Conservation (phyloP, 2,113 vertebrate species). For the Cyanoramphus novaezelandiae region DNA sequence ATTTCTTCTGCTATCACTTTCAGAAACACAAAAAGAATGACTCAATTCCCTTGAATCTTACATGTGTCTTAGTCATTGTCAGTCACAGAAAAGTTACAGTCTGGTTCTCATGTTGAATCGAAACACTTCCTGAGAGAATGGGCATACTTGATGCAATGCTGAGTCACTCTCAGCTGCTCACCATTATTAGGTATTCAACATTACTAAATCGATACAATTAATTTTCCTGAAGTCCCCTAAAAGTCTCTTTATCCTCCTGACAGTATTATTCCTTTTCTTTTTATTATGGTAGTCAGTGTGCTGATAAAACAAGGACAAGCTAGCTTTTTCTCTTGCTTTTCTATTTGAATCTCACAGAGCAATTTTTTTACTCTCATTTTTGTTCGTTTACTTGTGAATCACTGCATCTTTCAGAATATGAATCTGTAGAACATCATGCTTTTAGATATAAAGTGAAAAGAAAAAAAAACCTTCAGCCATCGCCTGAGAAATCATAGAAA, state of each 20-base stretch:
- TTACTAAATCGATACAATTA: conserved; percentile 67
- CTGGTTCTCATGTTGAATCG: conserved; percentile 60
- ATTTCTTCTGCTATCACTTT: conserved; percentile 17
- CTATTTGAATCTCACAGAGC: background rate
- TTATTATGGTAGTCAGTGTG: background rate
- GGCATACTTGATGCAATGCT: conserved; percentile 53
- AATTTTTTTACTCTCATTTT: background rate
- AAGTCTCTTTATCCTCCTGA: conserved; percentile 44
- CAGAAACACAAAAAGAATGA: conserved; percentile 62
- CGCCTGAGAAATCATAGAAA: background rate
- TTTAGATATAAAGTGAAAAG: background rate
- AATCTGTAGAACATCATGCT: background rate
- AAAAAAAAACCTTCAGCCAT: background rate
- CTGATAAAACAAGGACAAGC: conserved; percentile 23
- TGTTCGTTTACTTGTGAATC: conserved; percentile 24
- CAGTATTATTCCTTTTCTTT: conserved; percentile 25
- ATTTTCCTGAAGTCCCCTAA: conserved; percentile 60
- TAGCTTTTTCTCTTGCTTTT: conserved; percentile 19
- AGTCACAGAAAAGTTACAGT: conserved; percentile 61
- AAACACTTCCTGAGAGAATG: conserved; percentile 62
- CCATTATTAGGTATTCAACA: conserved; percentile 63
- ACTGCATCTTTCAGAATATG: background rate
- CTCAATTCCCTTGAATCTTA: conserved; percentile 57
- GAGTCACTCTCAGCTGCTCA: conserved; percentile 73
- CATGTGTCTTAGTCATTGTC: conserved; percentile 64